Evolutionary conservation across 2,113 vertebrate genomes (phyloP).

Genomic region (Ariopsis seemanni): DNA sequence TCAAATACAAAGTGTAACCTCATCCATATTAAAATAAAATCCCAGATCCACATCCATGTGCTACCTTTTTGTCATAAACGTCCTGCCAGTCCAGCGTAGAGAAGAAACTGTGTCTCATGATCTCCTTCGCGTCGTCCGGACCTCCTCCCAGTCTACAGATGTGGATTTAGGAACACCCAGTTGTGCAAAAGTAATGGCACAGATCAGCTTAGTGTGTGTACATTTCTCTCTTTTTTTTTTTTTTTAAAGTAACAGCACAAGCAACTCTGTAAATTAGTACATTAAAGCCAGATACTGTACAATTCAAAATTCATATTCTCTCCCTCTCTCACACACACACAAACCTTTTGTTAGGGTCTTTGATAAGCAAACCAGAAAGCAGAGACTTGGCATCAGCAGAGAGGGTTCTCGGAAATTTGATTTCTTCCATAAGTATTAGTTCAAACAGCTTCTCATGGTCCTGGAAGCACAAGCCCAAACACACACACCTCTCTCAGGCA

Average conservation of each 20-base stretch:
- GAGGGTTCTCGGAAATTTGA: slow-evolving; percentile 76
- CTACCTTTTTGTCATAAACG: slow-evolving; percentile 95
- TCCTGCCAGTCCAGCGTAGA: slow-evolving; percentile 91
- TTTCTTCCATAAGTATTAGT: slow-evolving; percentile 79
- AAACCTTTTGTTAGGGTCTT: slow-evolving; percentile 76
- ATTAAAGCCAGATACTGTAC: neutral
- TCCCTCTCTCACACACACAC: neutral
- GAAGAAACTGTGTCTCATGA: slow-evolving; percentile 96
- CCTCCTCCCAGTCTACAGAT: slow-evolving; percentile 85
- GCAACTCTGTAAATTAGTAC: neutral
- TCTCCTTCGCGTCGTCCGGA: slow-evolving; percentile 94
- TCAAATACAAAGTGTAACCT: neutral
- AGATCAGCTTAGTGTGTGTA: neutral
- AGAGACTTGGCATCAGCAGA: slow-evolving; percentile 76
- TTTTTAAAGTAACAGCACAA: neutral
- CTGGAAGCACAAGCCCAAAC: slow-evolving; percentile 50
- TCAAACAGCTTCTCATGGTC: slow-evolving; percentile 80
- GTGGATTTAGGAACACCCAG: neutral
- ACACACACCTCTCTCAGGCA: neutral
- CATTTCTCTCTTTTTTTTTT: neutral
- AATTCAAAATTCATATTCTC: neutral
- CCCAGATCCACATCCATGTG: slow-evolving; percentile 46
- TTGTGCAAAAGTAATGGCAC: neutral
- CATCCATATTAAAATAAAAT: neutral
- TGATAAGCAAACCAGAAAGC: slow-evolving; percentile 76